Evolutionary conservation across 2,113 vertebrate species (phyloP), one percentile per base, ranked within the genome.

Genomic region (Geothlypis trichas): DNA sequence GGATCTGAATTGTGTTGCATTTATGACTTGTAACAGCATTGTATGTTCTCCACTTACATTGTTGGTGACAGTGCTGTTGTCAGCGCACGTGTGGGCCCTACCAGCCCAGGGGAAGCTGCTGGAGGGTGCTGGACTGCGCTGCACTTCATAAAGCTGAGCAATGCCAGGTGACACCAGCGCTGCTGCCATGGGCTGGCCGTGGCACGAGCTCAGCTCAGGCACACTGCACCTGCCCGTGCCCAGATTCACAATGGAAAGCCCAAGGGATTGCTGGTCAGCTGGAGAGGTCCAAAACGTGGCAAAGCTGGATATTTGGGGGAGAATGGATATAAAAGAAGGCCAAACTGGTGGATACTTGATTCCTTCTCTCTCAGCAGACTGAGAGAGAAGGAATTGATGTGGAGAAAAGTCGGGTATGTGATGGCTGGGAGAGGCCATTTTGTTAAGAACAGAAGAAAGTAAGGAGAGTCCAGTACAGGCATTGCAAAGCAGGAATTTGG

Each of bases 151-250:
- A 15, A 2, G 13, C 65, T 68, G 63, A 73, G 16, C 42, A 69
- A 16, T 0, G 5, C 51, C 1, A 2, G 37, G 42, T 2, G 15
- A n/a, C 0, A 0, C 18, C 3, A 0, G 46, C 5, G 44, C 51
- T 0, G 1, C 42, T 39, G 44, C 28, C 2, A 51, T 13, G 16
- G 51, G 52, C 47, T 41, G 35, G 27, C 6, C 5, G 12, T 23
- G 35, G 46, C n/a, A 59, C 18, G 9, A 28, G 27, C 41, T 68
- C 54, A 13, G 0, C 33, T 41, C 51, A 20, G 24, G 33, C 24
- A 62, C 12, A 13, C 27, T 54, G 69, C 22, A 14, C 59, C 27
- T 57, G 16, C 19, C 52, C 2, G 4, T 21, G 35, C 4, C 27
- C n/a, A 24, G 35, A 54, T 54, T 31, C 61, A 44, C 77, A 47